Evolutionary conservation across 2,888 invertebrate species (phyloP).

Genomic region (Hirtodrosophila cameraria): DNA sequence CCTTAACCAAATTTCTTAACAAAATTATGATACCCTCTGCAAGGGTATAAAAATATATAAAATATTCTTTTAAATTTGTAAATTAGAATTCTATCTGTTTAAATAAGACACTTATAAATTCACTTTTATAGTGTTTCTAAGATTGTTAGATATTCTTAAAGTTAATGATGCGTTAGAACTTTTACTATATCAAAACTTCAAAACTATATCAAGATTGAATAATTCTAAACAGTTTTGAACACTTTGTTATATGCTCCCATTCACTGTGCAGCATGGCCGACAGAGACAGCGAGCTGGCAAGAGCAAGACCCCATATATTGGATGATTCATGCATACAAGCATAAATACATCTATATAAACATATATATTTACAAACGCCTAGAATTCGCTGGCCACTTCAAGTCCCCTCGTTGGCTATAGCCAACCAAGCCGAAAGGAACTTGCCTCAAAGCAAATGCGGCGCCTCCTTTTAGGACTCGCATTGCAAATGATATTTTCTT

Average conservation of each 20-base stretch:
- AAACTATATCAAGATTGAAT: too few relatives aligned
- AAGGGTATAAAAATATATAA: too few relatives aligned
- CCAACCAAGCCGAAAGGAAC: slow-evolving; percentile 24
- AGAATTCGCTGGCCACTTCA: slow-evolving; percentile 58
- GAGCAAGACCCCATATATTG: slow-evolving; percentile 20
- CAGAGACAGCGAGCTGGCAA: slow-evolving; percentile 24
- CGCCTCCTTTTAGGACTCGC: slow-evolving; percentile 31
- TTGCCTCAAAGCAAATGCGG: slow-evolving; percentile 25
- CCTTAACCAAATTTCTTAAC: too few relatives aligned
- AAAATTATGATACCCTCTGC: too few relatives aligned
- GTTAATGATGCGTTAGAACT: too few relatives aligned
- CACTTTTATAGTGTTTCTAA: too few relatives aligned
- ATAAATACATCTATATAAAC: slow-evolving; percentile 3
- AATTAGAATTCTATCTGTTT: too few relatives aligned
- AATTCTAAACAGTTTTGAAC: too few relatives aligned
- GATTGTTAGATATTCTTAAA: too few relatives aligned
- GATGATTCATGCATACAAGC: slow-evolving; percentile 11
- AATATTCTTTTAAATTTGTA: too few relatives aligned
- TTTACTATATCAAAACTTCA: too few relatives aligned
- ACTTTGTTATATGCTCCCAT: not conserved
- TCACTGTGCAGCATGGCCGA: slow-evolving; percentile 4
- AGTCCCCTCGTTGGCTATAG: slow-evolving; percentile 27
- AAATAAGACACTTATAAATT: too few relatives aligned
- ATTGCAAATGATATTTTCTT: slow-evolving; percentile 28
- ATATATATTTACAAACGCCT: slow-evolving; percentile 8